phyloP scores from a whole-genome alignment of 2,888 invertebrate species.

The Euplexia lucipara region DNA sequence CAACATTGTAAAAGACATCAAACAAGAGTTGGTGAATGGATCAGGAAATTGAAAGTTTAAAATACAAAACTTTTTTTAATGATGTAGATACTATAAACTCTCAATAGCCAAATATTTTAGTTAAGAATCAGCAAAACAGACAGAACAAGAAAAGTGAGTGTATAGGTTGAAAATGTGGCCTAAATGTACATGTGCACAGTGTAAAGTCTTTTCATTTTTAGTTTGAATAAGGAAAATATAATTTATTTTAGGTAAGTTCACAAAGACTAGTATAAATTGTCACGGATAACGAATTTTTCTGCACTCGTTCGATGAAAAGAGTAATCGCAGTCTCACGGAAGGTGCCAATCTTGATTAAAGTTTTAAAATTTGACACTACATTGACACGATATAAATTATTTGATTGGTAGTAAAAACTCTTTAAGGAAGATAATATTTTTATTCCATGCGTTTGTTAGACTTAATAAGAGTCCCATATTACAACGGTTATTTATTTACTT shows the following conservation, averaged over 20 bases:
- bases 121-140: background rate
- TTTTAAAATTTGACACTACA: background rate
- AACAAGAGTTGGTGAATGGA: background rate
- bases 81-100: background rate
- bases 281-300: background rate
- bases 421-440: background rate
- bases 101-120: background rate
- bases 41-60: too few species aligned
- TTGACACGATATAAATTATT: background rate
- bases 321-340: background rate
- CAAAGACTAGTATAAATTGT: conserved; percentile 55
- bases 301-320: background rate
- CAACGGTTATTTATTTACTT: background rate
- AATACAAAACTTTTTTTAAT: background rate
- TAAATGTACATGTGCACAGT: conserved; percentile 11
- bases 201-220: conserved; percentile 42
- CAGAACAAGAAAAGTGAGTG: background rate
- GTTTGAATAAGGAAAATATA: conserved; percentile 5
- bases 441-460: background rate
- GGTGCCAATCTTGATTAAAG: background rate
- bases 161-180: background rate
- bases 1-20: background rate
- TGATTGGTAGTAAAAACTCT: conserved; percentile 1
- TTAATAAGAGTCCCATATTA: background rate
- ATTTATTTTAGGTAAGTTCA: background rate